Percentiles rank a stretch among this genome's conserved stretches.
Conservation (phyloP, 2,113 vertebrate genomes). For the Mormyrus iriodes region DNA sequence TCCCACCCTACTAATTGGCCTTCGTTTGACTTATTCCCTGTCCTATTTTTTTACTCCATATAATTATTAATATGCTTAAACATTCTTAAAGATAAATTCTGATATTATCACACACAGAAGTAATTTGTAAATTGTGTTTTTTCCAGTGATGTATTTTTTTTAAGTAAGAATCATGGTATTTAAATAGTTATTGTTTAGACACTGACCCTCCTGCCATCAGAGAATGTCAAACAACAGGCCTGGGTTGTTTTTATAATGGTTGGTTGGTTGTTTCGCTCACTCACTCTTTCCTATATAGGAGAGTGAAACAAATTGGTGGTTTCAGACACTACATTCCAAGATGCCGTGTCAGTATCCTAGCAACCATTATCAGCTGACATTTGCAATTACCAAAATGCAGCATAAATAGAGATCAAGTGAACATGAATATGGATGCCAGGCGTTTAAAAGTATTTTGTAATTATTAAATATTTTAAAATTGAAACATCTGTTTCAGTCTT, state of each 20-base stretch:
- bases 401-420: not conserved
- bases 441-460: not conserved
- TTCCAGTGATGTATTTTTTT: not conserved
- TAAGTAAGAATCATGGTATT: not conserved
- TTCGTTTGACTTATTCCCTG: not conserved
- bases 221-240: not conserved
- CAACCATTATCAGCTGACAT: not conserved
- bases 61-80: not conserved
- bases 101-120: not conserved
- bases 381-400: not conserved
- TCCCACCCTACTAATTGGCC: not conserved
- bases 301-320: not conserved
- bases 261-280: not conserved
- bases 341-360: not conserved
- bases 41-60: not conserved
- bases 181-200: not conserved
- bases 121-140: not conserved
- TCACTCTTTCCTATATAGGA: not conserved
- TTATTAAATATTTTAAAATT: not conserved
- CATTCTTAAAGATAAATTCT: not conserved
- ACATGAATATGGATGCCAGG: not conserved
- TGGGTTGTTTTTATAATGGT: not conserved
- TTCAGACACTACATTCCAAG: not conserved
- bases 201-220: not conserved
- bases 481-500: not conserved